Evolutionary conservation across 2,797 vertebrate genomes (phyloP).

Genomic region (Harpagifer antarcticus): DNA sequence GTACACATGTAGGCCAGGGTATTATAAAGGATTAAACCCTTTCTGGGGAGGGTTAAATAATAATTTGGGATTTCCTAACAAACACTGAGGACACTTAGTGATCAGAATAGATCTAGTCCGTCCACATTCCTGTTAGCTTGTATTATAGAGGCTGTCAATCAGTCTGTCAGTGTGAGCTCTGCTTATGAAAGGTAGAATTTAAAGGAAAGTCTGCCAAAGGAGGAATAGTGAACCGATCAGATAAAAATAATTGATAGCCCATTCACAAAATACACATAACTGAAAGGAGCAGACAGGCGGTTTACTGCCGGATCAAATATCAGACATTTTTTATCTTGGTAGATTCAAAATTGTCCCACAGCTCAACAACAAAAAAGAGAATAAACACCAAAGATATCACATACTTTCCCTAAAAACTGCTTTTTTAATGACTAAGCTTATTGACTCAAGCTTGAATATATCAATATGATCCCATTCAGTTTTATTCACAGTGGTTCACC

Average conservation of each 20-base stretch:
- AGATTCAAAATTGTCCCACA: constrained; percentile 17
- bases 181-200: constrained; percentile 15
- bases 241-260: constrained; percentile 38
- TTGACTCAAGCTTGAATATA: not conserved
- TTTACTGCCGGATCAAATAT: constrained; percentile 43
- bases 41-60: constrained; percentile 7
- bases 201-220: constrained; percentile 20
- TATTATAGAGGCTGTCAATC: not conserved
- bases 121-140: not conserved
- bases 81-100: not conserved
- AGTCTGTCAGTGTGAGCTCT: not conserved
- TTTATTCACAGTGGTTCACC: not conserved
- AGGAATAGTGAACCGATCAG: constrained; percentile 16
- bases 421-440: not conserved
- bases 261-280: constrained; percentile 24
- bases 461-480: not conserved
- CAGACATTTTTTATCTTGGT: constrained; percentile 26
- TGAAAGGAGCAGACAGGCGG: constrained; percentile 36
- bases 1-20: constrained; percentile 10
- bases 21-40: constrained; percentile 1
- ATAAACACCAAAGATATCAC: constrained; percentile 11
- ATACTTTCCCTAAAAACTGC: not conserved
- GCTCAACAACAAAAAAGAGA: constrained; percentile 3
- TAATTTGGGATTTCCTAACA: not conserved
- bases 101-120: not conserved